phyloP scores from a whole-genome alignment of 2,888 invertebrate genomes.

The Parnassius apollo region DNA sequence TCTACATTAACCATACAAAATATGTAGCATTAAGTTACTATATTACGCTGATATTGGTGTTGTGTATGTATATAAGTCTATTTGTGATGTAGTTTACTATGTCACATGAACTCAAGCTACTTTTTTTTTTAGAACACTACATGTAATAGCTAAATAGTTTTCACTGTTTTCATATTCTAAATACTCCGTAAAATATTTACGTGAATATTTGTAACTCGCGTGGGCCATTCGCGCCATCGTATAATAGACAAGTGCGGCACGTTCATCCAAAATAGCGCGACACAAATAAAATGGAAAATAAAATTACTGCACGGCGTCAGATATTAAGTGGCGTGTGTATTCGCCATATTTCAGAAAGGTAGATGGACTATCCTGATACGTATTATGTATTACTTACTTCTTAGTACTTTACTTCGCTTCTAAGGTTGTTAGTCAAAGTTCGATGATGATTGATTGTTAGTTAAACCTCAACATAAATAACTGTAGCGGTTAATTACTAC shows the following conservation, averaged over 20 bases:
- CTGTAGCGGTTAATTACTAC: too few species aligned
- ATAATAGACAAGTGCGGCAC: constrained; percentile 74
- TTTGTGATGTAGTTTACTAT: background rate
- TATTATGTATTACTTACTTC: background rate
- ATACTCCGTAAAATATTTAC: constrained; percentile 37
- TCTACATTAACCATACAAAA: too few species aligned
- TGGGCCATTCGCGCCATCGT: constrained; percentile 61
- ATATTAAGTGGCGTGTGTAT: constrained; percentile 55
- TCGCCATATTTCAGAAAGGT: constrained; percentile 14
- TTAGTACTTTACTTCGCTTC: background rate
- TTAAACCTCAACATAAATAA: too few species aligned
- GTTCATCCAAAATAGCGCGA: constrained; percentile 77
- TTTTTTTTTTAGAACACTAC: too few species aligned
- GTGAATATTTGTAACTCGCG: constrained; percentile 54
- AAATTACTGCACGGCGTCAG: constrained; percentile 74
- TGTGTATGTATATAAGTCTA: too few species aligned
- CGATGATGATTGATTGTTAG: too few species aligned
- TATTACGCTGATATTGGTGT: too few species aligned
- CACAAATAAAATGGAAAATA: constrained; percentile 80
- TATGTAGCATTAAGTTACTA: too few species aligned
- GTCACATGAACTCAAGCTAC: background rate
- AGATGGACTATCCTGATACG: constrained; percentile 5
- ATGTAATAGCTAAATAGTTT: constrained; percentile 10
- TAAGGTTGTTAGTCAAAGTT: too few species aligned
- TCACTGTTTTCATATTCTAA: constrained; percentile 14